These are phyloP conservation scores for Paratilapia polleni DNA, from an alignment of 2,113 vertebrate genomes.

Conservation along the genomic window DNA sequence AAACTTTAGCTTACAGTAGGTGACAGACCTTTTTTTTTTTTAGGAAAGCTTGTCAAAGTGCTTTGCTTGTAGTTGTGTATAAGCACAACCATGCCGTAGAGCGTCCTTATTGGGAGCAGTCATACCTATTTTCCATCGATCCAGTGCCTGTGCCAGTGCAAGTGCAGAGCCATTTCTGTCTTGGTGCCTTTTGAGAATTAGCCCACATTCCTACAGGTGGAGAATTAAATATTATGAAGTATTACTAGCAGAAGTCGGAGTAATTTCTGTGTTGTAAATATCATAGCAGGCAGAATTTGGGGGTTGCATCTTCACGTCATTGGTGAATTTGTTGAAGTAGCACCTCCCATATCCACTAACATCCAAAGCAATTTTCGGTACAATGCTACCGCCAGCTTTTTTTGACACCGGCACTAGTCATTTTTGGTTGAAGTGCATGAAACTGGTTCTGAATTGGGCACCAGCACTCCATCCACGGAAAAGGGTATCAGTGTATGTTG, in stretches of 20 bases:
- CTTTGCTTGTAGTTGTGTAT: background rate
- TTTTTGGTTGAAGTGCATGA: background rate
- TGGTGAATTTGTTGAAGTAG: background rate
- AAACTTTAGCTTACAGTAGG: conserved; percentile 37
- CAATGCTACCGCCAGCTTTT: background rate
- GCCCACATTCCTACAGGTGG: background rate
- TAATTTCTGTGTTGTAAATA: background rate
- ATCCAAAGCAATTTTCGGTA: background rate
- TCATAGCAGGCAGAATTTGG: too few species aligned
- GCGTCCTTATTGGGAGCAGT: background rate
- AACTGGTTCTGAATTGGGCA: background rate
- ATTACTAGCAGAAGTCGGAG: background rate
- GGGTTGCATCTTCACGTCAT: background rate
- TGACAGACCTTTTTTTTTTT: background rate
- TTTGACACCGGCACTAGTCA: background rate
- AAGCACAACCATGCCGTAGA: background rate
- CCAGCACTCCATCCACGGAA: background rate
- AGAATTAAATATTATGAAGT: rapidly evolving
- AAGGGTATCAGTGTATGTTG: background rate
- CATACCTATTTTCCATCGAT: background rate
- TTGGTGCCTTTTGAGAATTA: background rate
- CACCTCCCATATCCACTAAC: background rate
- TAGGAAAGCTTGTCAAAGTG: background rate
- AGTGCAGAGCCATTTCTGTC: background rate
- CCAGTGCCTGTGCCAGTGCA: background rate